These are phyloP conservation scores for Aspidiotus rigidus DNA, from an alignment of 2,888 invertebrate genomes.

Conservation along the genomic window DNA sequence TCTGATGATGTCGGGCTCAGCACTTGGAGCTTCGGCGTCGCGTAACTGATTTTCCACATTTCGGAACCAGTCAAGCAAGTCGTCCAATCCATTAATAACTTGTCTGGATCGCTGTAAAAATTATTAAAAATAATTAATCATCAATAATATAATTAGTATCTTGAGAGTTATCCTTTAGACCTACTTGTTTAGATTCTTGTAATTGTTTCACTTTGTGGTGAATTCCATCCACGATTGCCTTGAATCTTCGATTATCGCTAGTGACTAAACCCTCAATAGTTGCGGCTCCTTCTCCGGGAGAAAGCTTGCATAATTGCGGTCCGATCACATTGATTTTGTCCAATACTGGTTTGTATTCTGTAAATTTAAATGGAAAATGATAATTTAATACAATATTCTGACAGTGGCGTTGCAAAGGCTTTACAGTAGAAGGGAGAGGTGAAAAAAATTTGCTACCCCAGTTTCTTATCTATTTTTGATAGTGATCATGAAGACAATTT, in stretches of 20 bases:
- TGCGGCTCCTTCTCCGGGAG: constrained; percentile 89
- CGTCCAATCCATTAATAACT: constrained; percentile 89
- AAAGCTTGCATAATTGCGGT: constrained; percentile 79
- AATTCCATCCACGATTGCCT: constrained; percentile 92
- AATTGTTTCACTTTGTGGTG: constrained; percentile 89
- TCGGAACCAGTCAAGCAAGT: constrained; percentile 91
- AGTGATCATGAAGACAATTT: too few species aligned
- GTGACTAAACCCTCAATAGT: constrained; percentile 90
- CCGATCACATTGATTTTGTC: constrained; percentile 84
- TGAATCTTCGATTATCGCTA: constrained; percentile 86
- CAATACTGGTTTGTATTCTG: constrained; percentile 73
- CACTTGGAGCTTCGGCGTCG: constrained; percentile 78
- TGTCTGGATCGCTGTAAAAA: constrained; percentile 64
- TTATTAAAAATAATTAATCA: constrained; percentile 1
- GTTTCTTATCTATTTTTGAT: too few species aligned
- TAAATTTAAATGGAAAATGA: constrained; percentile 38
- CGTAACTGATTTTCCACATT: constrained; percentile 77
- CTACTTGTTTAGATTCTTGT: constrained; percentile 66
- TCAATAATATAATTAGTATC: constrained; percentile 5
- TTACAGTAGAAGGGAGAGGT: too few species aligned
- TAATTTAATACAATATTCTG: background rate
- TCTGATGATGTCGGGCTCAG: constrained; percentile 74
- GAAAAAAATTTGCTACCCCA: too few species aligned
- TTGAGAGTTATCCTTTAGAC: background rate
- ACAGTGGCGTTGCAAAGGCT: too few species aligned